phyloP scores from a whole-genome alignment of 53 echinoderm and acorn worm species.

The Actinopyga echinites region DNA sequence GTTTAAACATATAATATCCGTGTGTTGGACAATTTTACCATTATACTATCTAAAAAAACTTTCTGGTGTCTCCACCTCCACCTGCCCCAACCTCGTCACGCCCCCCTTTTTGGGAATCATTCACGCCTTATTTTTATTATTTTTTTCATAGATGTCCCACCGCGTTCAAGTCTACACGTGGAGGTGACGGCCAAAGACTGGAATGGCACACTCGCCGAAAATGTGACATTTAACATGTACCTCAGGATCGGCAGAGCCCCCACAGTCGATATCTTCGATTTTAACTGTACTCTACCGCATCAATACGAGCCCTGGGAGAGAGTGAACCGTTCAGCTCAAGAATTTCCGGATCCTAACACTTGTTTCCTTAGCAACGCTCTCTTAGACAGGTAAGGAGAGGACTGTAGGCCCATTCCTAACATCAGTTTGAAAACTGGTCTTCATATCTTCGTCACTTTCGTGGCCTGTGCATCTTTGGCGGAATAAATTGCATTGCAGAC shows the following conservation, averaged over 20 bases:
- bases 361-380: conserved; percentile 79
- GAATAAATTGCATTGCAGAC: too few relatives aligned
- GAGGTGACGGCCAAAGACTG: conserved; percentile 63
- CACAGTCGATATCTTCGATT: conserved; percentile 75
- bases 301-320: conserved; percentile 53
- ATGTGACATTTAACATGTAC: conserved; percentile 73
- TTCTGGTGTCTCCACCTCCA: too few relatives aligned
- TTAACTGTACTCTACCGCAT: conserved; percentile 84
- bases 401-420: too few relatives aligned
- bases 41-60: too few relatives aligned
- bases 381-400: conserved; percentile 64
- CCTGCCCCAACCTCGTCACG: too few relatives aligned
- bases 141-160: background rate
- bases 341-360: conserved; percentile 70
- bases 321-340: conserved; percentile 53
- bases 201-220: conserved; percentile 69
- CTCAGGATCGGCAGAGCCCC: conserved; percentile 77
- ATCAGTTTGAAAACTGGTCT: too few relatives aligned
- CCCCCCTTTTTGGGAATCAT: too few relatives aligned
- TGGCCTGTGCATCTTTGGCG: too few relatives aligned
- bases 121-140: background rate
- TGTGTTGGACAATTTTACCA: too few relatives aligned
- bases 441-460: too few relatives aligned
- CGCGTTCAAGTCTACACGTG: conserved; percentile 57
- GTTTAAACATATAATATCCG: too few relatives aligned